Evolutionary conservation across 2,113 vertebrate species (phyloP), one percentile per base, ranked within the genome.

Genomic region (Chamaea fasciata): DNA sequence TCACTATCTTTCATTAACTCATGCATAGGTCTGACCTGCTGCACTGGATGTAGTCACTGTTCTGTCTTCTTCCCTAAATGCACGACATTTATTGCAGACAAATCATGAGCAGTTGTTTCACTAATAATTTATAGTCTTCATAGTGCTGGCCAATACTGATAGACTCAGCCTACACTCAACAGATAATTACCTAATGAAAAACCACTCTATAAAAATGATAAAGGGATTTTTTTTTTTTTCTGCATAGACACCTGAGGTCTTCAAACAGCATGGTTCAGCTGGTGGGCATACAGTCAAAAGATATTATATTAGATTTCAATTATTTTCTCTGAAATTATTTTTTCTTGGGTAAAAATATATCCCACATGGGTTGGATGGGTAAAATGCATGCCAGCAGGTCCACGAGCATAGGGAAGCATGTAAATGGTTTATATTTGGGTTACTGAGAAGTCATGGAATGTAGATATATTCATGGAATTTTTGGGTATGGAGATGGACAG

Each of bases 1-100:
- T 94, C 62, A 35, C 62, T 91, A 30, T 87, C 60, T 88, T 89
- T 91, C 79, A 92, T 94, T 96, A 95, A 81, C 42, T 65, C 53
- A 41, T 33, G 39, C 42, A 53, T 13, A 76, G 73, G 39, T 70
- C 57, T 94, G 91, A 87, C 57, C 76, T 91, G 30, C 89, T 96
- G 64, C n/a, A 13, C 67, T 85, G 56, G 13, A 68, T 94, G 50
- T 91, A 62, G 60, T 79, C 60, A 68, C 31, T 89, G 16, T 60
- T 89, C 87, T 69, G 31, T 79, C 53, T 69, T 68, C 56, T 83
- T 83, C 56, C n/a, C 53, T 63, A 87, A 82, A 23, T 74, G 50
- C 31, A 55, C 8, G 24, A 53, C 63, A 83, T 94, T 92, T 90
- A 59, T 73, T 84, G 17, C 71, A 86, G 35, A 50, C 31, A 63